These are phyloP conservation scores for Bactericera cockerelli DNA, from an alignment of 1,140 invertebrate genomes.

Conservation along the genomic window DNA sequence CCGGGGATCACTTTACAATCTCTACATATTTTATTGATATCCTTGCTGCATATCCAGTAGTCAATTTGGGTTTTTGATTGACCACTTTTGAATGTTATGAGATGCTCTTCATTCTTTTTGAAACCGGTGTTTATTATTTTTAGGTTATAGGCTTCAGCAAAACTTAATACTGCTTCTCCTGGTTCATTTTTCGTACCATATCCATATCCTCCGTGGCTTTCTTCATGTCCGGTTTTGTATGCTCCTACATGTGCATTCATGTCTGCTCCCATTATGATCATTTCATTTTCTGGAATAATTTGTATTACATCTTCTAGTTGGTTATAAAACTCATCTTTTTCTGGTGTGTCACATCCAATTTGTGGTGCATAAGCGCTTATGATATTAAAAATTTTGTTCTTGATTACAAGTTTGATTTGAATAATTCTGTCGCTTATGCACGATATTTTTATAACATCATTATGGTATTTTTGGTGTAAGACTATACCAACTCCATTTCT, in stretches of 20 bases:
- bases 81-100: not conserved
- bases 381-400: not conserved
- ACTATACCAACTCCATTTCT: constrained; percentile 2
- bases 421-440: not conserved
- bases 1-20: not conserved
- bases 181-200: not conserved
- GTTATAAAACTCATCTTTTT: not conserved
- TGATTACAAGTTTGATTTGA: not conserved
- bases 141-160: not conserved
- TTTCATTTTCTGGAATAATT: not conserved
- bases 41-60: not conserved
- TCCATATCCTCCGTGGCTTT: not conserved
- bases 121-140: not conserved
- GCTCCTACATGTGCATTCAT: not conserved
- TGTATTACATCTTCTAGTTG: not conserved
- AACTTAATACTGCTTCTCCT: not conserved
- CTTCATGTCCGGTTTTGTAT: not conserved
- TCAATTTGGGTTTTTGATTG: not conserved
- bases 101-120: not conserved
- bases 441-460: not conserved
- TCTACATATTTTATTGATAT: not conserved
- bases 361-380: constrained; percentile 6
- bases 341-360: not conserved
- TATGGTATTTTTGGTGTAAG: not conserved
- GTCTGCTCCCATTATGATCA: not conserved